Base-by-base conservation (phyloP, 2,113 vertebrate species). In the Stigmatopora nigra region DNA sequence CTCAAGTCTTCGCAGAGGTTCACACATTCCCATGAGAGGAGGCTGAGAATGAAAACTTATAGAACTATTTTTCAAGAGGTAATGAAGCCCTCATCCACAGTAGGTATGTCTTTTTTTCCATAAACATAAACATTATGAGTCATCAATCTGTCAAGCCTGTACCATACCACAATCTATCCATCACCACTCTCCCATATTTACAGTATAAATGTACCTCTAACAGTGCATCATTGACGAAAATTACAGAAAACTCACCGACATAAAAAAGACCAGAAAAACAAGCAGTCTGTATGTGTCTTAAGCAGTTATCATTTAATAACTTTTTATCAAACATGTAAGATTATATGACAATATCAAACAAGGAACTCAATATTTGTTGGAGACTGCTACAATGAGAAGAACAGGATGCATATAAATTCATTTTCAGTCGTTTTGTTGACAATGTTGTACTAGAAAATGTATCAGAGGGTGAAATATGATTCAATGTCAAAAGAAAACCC, bases 61-160 rank as follows among this genome's bases (percentile, higher is more conserved):
- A 73, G 62, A 75, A 79, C 61, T 63, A 64, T 82, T 70, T 82
- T 79, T 82, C 68, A 79, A 36, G 55, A 65, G 46, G 53, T 78
- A 78, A 85, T 86, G 74, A 84, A 83, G 82, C 81, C 79, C 76
- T 81, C 74, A 68, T 63, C 64, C 63, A 65, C 44, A 3, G 17
- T 36, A 63, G 15, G 62, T 46, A 63, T n/a, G 41, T 48, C 16
- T 17, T 31, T 7, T 44, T 25, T 63, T 15, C 5, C 15, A 31
- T 31, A 31, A 31, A 31, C 25, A 31, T 35, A 10, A 5, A 35
- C 17, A 10, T 48, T 45, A 15, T 46, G 58, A 61, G 7, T 44
- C 36, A 20, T 61, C 5, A 22, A 31, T 5, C 14, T 16, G 14
- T 56, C 52, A 55, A 55, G 22, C 19, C 10, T 41, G 7, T 20